Evolutionary conservation across 2,888 invertebrate species (phyloP).

Genomic region (Parnassius orleans): DNA sequence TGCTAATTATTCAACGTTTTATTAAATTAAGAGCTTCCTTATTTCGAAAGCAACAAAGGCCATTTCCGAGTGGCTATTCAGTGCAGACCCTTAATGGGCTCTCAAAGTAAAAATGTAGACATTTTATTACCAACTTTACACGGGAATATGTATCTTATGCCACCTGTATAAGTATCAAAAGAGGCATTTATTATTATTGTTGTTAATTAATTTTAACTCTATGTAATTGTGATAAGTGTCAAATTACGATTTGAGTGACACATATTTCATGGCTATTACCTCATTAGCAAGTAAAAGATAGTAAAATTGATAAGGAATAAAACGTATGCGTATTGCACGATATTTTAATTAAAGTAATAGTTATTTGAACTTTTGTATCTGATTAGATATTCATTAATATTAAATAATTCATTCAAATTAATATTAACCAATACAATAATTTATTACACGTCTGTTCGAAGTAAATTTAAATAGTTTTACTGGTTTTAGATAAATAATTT

Average conservation of each 20-base stretch:
- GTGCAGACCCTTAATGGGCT: constrained; percentile 14
- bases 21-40: constrained; percentile 25
- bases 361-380: too few relatives aligned
- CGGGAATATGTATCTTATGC: constrained; percentile 19
- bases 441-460: too few relatives aligned
- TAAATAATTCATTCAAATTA: too few relatives aligned
- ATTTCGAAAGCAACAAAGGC: constrained; percentile 21
- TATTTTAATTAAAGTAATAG: too few relatives aligned
- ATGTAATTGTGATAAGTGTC: constrained; percentile 20
- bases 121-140: constrained; percentile 6
- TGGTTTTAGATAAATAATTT: too few relatives aligned
- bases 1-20: constrained; percentile 26
- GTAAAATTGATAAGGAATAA: constrained; percentile 9
- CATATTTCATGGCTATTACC: constrained; percentile 17
- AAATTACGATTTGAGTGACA: constrained; percentile 11
- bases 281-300: constrained; percentile 14
- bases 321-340: neutral
- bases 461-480: too few relatives aligned
- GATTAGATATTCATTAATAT: too few relatives aligned
- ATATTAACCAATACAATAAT: too few relatives aligned
- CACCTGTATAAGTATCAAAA: constrained; percentile 6
- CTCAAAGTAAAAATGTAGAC: constrained; percentile 16
- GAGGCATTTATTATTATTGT: neutral
- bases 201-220: constrained; percentile 16
- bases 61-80: constrained; percentile 19